Base-by-base conservation (phyloP, 2,113 vertebrate species). In the Eulacestoma nigropectus region DNA sequence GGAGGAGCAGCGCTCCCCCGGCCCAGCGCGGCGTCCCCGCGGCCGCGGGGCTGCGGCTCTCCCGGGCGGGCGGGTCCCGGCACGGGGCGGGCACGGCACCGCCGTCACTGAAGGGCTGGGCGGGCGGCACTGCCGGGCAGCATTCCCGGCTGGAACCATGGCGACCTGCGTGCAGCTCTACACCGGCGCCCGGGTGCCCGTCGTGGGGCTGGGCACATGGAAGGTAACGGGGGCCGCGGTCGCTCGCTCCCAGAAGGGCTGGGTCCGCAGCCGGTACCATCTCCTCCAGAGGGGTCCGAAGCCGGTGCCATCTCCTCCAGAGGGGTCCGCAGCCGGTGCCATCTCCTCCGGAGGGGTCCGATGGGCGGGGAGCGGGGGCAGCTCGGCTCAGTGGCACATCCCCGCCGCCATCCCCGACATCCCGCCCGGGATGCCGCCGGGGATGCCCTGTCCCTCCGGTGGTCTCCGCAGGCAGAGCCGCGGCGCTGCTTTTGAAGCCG, bases 121-220 rank as follows among this genome's bases (percentile, higher is more conserved):
- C 1, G 13, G 2, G 0, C 44, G 52, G 19, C 8, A 0, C 22
- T 4, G 0, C 3, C 13, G 23, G 37, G 46, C 29, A 39, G 46
- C 44, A 8, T 6, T 53, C 19, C 29, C 20, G 13, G 37, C 46
- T 16, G 64, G 21, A 62, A 19, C 1, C 0, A 99, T 99, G 99
- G 98, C 97, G 6, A 95, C 56, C 3, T 91, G 84, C 11, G 65
- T 99, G 60, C 98, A 97, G 84, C 97, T 99, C 16, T 96, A 90
- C 93, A 99, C 84, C 5, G 98, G 98, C 1, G 98, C 98, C 8
- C 92, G 97, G 37, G 98, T 99, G 97, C 99, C 99, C 21, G 77
- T 98, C 46, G 2, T 99, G 39, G 99, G 99, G 13, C 96, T 99
- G 72, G 99, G 99, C 9, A 99, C 99, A 0, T 99, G 99, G 99